Evolutionary conservation across 2,797 vertebrate genomes (phyloP).

Genomic region (Tamandua tetradactyla): DNA sequence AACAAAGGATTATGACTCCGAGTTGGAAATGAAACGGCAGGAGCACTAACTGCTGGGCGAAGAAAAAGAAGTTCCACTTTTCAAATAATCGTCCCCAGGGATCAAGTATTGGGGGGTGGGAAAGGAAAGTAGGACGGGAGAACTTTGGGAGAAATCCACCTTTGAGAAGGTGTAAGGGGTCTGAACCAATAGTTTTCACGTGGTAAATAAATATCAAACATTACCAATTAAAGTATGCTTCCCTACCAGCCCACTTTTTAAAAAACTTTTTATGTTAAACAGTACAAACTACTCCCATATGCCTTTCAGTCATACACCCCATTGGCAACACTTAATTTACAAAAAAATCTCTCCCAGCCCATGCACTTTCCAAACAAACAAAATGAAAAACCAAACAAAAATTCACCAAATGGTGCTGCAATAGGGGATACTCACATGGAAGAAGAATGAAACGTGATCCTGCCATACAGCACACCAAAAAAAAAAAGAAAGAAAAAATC

Average conservation of each 20-base stretch:
- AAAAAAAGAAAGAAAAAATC: too few species aligned
- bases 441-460: too few species aligned
- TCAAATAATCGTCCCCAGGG: constrained; percentile 20
- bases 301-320: neutral
- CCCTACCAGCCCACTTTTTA: neutral
- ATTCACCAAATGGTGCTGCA: too few species aligned
- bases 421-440: too few species aligned
- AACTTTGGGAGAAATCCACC: neutral
- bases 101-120: neutral
- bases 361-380: too few species aligned
- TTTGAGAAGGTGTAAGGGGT: neutral
- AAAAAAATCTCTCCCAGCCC: too few species aligned
- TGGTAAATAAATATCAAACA: neutral
- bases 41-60: constrained; percentile 59
- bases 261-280: neutral
- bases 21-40: constrained; percentile 71
- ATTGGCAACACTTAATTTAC: neutral
- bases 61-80: constrained; percentile 35
- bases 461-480: too few species aligned
- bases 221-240: neutral
- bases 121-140: neutral
- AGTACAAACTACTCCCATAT: neutral
- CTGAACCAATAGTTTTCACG: neutral
- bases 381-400: too few species aligned
- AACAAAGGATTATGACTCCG: constrained; percentile 81